phyloP scores from a whole-genome alignment of 2,797 vertebrate genomes.

The Poecilia gillii region DNA sequence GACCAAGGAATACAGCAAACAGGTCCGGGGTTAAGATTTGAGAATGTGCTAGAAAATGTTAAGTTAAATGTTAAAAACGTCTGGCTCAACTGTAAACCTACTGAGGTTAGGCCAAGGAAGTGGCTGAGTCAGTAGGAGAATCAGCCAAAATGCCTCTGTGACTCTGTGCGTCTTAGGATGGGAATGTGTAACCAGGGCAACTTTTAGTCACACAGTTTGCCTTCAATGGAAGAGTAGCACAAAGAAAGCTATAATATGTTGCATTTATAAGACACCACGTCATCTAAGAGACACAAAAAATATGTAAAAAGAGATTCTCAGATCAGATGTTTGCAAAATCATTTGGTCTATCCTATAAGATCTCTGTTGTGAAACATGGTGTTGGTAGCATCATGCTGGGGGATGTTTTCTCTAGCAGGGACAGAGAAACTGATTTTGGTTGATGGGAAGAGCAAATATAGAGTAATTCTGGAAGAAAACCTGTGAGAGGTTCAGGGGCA shows the following conservation, averaged over 20 bases:
- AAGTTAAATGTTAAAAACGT: background rate
- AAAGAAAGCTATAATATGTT: background rate
- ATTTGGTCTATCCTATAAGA: background rate
- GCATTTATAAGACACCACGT: background rate
- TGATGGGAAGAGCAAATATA: background rate
- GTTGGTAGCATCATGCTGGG: background rate
- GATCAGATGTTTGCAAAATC: background rate
- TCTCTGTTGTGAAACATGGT: background rate
- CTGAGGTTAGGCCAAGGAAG: background rate
- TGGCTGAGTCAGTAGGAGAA: background rate
- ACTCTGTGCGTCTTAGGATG: background rate
- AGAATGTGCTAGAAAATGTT: background rate
- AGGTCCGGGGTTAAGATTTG: background rate
- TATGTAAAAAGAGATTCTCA: background rate
- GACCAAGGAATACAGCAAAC: background rate
- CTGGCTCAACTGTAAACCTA: background rate
- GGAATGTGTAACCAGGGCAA: background rate
- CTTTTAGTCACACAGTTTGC: background rate
- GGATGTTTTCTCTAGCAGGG: background rate
- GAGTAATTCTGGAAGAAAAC: background rate
- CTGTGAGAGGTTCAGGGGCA: background rate
- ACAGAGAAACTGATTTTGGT: background rate
- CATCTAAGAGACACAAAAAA: background rate
- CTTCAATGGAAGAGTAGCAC: background rate
- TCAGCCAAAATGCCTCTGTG: background rate